Evolutionary conservation across 2,113 vertebrate genomes (phyloP).

Genomic region (Pogona vitticeps): DNA sequence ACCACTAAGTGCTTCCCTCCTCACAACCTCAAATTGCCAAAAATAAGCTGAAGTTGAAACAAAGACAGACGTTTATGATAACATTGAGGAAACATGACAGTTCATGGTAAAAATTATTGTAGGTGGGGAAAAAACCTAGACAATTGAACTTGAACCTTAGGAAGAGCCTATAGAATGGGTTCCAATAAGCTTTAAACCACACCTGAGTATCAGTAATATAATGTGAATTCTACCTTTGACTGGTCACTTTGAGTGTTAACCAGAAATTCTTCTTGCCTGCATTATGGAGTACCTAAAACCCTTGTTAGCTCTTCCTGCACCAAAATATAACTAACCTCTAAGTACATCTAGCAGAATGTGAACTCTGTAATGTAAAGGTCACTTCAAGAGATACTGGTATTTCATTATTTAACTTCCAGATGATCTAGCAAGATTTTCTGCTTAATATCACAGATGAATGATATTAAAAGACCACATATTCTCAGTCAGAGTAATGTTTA

Average conservation of each 20-base stretch:
- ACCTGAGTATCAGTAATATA: background rate
- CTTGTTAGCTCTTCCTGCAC: background rate
- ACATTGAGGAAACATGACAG: constrained; percentile 71
- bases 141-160: constrained; percentile 57
- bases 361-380: background rate
- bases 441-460: background rate
- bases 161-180: constrained; percentile 39
- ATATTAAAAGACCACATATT: background rate
- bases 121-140: constrained; percentile 65
- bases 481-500: background rate
- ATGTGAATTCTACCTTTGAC: background rate
- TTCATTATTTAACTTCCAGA: background rate
- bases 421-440: background rate
- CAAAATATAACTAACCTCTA: background rate
- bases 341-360: background rate
- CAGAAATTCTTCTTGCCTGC: background rate
- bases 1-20: constrained; percentile 66
- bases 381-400: background rate
- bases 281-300: background rate
- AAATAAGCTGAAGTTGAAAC: constrained; percentile 72
- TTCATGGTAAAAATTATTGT: constrained; percentile 63
- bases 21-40: constrained; percentile 39
- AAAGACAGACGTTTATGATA: constrained; percentile 77
- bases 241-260: background rate
- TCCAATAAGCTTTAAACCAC: background rate